Evolutionary conservation across 2,113 vertebrate genomes (phyloP), one percentile per base, ranked within the genome.

Genomic region (Ibidorhyncha struthersii): DNA sequence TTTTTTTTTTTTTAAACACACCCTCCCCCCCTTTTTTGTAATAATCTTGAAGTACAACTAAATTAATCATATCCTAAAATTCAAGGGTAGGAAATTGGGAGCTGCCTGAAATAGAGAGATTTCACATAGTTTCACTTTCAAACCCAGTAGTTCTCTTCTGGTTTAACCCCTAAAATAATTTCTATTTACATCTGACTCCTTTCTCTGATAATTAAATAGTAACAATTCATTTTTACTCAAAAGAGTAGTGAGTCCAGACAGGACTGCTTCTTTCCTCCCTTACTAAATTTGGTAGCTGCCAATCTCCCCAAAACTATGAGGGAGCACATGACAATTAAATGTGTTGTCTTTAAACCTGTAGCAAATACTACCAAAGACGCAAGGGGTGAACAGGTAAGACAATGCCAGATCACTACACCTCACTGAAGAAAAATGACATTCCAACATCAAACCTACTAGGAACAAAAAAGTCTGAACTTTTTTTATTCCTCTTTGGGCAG

Each of bases 31-130:
- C 49, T 49, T 81, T 79, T 78, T 55, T 63, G 56, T 74, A 86
- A 69, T 29, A 79, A 63, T 53, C 74, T 92, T 62, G 34, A 90
- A 90, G 62, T 86, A 45, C 76, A 95, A 88, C 43, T 77, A 66
- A 77, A 92, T 34, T 52, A 96, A 88, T 77, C 29, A 40, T 52
- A 82, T 84, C 77, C 65, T 92, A 71, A 87, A 95, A 92, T 86
- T 82, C 36, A 94, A 56, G 43, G 43, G 47, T 67, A 89, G 62
- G 41, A 89, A 67, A 73, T 2, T 41, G 26, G 15, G 13, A 93
- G 43, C 38, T 89, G 38, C 59, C 72, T 89, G 79, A 95, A 91
- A 40, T 40, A 43, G 17, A 70, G 8, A 78, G 26, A 52, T 74
- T 96, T 67, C 62, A 65, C 55, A 55, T 9, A 7, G 32, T 65